Conservation (phyloP, 2,888 invertebrate genomes). For the Smittia sp. region DNA sequence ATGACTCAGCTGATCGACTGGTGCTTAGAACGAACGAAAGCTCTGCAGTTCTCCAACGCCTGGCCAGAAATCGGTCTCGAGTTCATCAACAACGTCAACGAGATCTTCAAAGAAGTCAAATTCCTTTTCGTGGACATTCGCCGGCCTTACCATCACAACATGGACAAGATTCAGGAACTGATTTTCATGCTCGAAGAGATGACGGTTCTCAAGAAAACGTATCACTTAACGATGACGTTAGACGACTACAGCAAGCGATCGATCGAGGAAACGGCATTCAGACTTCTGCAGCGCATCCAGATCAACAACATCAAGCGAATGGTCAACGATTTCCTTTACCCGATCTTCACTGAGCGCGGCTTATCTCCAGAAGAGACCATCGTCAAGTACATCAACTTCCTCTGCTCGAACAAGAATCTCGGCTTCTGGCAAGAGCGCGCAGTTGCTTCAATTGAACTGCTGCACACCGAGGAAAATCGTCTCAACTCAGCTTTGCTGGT, state of each 20-base stretch:
- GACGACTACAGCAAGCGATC: conserved; percentile 50
- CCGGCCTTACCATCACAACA: conserved; percentile 50
- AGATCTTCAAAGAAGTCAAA: conserved; percentile 50
- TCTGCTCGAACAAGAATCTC: conserved; percentile 49
- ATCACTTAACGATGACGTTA: conserved; percentile 50
- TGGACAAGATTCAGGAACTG: conserved; percentile 48
- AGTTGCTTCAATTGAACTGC: conserved; percentile 48
- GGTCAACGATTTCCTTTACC: conserved; percentile 51
- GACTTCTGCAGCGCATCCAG: conserved; percentile 51
- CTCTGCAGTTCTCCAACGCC: conserved; percentile 50
- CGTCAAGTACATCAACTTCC: conserved; percentile 49
- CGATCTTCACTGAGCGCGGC: conserved; percentile 52
- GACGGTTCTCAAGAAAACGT: conserved; percentile 50
- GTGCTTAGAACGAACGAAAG: conserved; percentile 50
- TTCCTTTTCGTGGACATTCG: conserved; percentile 51
- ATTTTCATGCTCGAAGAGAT: conserved; percentile 50
- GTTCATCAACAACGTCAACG: conserved; percentile 50
- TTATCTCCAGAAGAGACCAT: conserved; percentile 48
- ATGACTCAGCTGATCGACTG: conserved; percentile 51
- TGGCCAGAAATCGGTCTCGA: conserved; percentile 54
- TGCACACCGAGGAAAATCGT: conserved; percentile 52
- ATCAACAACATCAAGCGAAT: conserved; percentile 49
- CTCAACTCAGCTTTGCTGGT: conserved; percentile 49
- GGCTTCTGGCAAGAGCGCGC: conserved; percentile 51
- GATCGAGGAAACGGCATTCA: conserved; percentile 50